Evolutionary conservation across 1,140 invertebrate genomes (phyloP).

Genomic region (Adoxophyes honmai): DNA sequence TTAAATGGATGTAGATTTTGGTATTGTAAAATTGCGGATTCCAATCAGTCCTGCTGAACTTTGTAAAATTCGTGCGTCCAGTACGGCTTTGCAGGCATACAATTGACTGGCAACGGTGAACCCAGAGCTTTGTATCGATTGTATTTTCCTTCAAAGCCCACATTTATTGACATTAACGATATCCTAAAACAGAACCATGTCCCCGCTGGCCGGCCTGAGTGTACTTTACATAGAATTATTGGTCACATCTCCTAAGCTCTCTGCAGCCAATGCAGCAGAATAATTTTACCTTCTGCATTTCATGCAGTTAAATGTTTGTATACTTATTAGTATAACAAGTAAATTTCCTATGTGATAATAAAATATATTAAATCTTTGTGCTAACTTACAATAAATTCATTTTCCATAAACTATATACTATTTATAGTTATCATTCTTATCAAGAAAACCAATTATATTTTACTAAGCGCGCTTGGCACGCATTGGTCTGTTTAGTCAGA

Average conservation of each 20-base stretch:
- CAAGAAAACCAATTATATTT: constrained; percentile 57
- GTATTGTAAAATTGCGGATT: too few relatives aligned
- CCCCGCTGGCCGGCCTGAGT: constrained; percentile 13
- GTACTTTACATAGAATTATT: constrained; percentile 8
- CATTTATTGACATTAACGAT: background rate
- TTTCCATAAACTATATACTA: constrained; percentile 71
- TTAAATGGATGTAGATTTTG: too few relatives aligned
- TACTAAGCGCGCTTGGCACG: constrained; percentile 62
- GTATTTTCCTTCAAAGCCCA: too few relatives aligned
- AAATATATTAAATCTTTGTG: constrained; percentile 78
- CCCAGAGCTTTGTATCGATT: too few relatives aligned
- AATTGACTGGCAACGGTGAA: too few relatives aligned
- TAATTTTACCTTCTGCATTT: constrained; percentile 56
- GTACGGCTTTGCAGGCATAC: too few relatives aligned
- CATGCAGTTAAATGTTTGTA: constrained; percentile 51
- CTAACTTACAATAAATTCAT: constrained; percentile 76
- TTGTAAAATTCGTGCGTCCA: too few relatives aligned
- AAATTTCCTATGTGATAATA: constrained; percentile 73
- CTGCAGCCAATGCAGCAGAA: constrained; percentile 48
- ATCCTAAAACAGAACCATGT: background rate
- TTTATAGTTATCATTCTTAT: constrained; percentile 43
- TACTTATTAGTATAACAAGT: constrained; percentile 60
- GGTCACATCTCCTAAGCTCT: constrained; percentile 48
- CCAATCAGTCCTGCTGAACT: too few relatives aligned
- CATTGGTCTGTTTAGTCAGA: constrained; percentile 54